These are phyloP conservation scores for Sphinx pinastri DNA, from an alignment of 2,888 invertebrate genomes.

Conservation along the genomic window DNA sequence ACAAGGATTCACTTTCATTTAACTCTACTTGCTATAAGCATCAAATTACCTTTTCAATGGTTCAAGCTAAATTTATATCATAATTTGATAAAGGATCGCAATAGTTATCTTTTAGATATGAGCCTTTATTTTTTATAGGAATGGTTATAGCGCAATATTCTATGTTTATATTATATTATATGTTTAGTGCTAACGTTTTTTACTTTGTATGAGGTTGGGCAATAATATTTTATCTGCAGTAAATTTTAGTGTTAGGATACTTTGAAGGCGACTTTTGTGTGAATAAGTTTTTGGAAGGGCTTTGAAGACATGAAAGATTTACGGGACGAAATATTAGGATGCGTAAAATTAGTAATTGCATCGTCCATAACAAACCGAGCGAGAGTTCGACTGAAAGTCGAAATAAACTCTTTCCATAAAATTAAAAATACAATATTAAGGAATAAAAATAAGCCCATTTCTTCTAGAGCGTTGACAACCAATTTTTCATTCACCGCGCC, in stretches of 20 bases:
- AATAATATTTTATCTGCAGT: neutral
- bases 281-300: neutral
- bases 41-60: neutral
- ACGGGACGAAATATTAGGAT: too few species aligned
- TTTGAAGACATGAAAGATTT: neutral
- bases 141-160: conserved; percentile 2
- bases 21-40: neutral
- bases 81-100: neutral
- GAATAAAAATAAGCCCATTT: too few species aligned
- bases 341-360: too few species aligned
- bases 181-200: neutral
- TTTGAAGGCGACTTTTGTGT: neutral
- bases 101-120: neutral
- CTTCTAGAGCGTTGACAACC: neutral
- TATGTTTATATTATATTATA: too few species aligned
- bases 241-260: neutral
- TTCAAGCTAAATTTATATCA: neutral
- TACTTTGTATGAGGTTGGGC: neutral
- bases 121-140: conserved; percentile 6
- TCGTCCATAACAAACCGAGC: too few species aligned
- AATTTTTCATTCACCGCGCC: neutral
- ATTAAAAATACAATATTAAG: too few species aligned
- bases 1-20: neutral
- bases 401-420: too few species aligned
- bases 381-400: too few species aligned